Evolutionary conservation across 2,113 vertebrate genomes (phyloP).

Genomic region (Anas platyrhynchos): DNA sequence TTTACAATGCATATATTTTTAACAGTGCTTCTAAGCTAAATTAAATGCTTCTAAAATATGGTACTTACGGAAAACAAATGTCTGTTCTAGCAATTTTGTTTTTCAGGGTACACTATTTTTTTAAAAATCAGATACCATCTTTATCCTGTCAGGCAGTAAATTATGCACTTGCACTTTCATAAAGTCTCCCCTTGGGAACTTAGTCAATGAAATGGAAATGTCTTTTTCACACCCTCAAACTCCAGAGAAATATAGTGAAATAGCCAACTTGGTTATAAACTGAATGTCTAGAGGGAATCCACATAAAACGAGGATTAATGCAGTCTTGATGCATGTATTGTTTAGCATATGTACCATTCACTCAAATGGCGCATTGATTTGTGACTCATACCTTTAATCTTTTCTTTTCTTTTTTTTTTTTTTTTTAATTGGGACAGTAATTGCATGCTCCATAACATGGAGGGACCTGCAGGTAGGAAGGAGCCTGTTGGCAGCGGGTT

Average conservation of each 20-base stretch:
- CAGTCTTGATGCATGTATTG: conserved; percentile 2
- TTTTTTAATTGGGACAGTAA: not conserved
- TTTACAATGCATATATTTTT: conserved; percentile 74
- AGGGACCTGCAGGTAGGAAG: not conserved
- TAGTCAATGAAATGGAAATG: conserved; percentile 69
- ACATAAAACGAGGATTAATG: conserved; percentile 14
- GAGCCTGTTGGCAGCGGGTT: fast-evolving
- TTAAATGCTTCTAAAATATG: conserved; percentile 70
- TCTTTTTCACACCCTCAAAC: conserved; percentile 68
- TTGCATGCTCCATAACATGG: not conserved
- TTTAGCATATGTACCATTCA: not conserved
- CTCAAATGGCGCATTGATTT: not conserved
- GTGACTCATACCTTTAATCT: not conserved
- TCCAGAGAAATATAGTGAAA: conserved; percentile 51
- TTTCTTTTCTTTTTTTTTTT: not conserved
- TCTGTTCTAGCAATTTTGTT: conserved; percentile 55
- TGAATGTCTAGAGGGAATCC: conserved; percentile 34
- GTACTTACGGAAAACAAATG: conserved; percentile 64
- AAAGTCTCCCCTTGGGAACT: conserved; percentile 69
- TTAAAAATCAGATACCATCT: conserved; percentile 57
- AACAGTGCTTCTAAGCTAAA: conserved; percentile 63
- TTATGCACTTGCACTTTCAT: conserved; percentile 70
- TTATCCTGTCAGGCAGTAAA: conserved; percentile 68
- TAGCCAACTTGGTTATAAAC: conserved; percentile 32
- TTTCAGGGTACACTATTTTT: conserved; percentile 59